Evolutionary conservation across 2,113 vertebrate species (phyloP).

Genomic region (Periophthalmodon schlosseri): DNA sequence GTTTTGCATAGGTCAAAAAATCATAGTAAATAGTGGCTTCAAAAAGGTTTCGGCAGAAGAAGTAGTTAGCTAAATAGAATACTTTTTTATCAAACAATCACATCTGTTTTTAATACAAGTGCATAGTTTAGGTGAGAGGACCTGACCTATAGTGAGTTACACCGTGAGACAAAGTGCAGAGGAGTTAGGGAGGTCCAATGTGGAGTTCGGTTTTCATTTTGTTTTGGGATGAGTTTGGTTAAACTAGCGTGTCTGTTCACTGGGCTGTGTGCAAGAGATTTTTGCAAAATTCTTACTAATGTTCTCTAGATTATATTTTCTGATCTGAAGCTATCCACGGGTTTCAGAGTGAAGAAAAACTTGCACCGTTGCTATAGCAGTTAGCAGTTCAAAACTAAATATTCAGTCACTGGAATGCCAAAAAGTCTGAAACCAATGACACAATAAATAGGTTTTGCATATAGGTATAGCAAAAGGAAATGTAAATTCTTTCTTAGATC

Average conservation of each 20-base stretch:
- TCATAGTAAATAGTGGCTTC: too few relatives aligned
- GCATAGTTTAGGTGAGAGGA: conserved; percentile 29
- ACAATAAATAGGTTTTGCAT: not conserved
- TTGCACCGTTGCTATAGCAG: not conserved
- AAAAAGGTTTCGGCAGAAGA: too few relatives aligned
- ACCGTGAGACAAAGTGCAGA: not conserved
- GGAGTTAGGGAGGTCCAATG: too few relatives aligned
- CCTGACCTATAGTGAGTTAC: conserved; percentile 22
- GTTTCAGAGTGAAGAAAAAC: not conserved
- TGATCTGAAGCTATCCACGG: not conserved
- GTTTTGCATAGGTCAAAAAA: too few relatives aligned
- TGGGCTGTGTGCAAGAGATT: not conserved
- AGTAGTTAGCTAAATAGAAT: too few relatives aligned
- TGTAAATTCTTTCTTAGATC: too few relatives aligned
- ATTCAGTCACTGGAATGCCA: too few relatives aligned
- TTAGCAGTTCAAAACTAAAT: too few relatives aligned
- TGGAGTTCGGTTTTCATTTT: not conserved
- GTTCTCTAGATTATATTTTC: not conserved
- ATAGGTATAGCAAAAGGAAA: too few relatives aligned
- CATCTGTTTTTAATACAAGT: conserved; percentile 45
- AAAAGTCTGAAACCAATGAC: not conserved
- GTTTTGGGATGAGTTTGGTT: not conserved
- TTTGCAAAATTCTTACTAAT: not conserved
- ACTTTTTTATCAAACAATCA: conserved; percentile 9
- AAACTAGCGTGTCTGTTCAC: not conserved